Base-by-base conservation (phyloP, 2,797 vertebrate genomes). In the Argya squamiceps region DNA sequence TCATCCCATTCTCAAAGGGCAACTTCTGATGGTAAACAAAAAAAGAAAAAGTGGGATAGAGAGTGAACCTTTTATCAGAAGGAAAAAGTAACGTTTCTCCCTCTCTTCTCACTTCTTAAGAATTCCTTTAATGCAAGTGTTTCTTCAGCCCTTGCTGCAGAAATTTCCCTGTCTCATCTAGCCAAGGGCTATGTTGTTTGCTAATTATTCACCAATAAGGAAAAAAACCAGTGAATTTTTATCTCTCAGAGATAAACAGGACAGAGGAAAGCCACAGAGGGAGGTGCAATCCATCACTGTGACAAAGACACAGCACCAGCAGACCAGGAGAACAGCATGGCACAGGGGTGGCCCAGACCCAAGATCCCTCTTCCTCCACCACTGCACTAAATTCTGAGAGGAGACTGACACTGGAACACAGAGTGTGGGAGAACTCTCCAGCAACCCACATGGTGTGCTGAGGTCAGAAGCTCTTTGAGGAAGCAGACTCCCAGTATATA, bases 401-500 rank as follows among this genome's bases (percentile, higher is more conserved):
- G n/a, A 83, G 49, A 43, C 2, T 0, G 0, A 55, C 43, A 19
- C 6, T 2, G 5, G 62, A 76, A 60, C 50, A 69, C 39, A 36
- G 56, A 78, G 82, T 12, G 49, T 59, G 24, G 77, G 80, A 95
- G 89, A 88, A 78, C 11, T 8, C 39, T 55, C 17, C 75, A 68
- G 41, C 1, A 2, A 62, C 36, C 44, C 39, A 41, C 3, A 15
- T 0, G 1, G 74, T 5, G 11, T 53, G 79, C 93, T 69, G 93
- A 96, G 88, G 81, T 93, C 94, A 86, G 89, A 67, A 76, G 39
- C 78, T 62, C 70, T 50, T 80, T 74, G 93, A 93, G 97, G 97
- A 97, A 96, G 89, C 59, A 93, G 84, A 81, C 91, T 96, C 94
- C 52, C 88, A 93, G 81, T 84, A 92, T 88, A 93, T 94, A 95